Conservation (phyloP, 2,797 vertebrate genomes). For the Cossypha polioptera region DNA sequence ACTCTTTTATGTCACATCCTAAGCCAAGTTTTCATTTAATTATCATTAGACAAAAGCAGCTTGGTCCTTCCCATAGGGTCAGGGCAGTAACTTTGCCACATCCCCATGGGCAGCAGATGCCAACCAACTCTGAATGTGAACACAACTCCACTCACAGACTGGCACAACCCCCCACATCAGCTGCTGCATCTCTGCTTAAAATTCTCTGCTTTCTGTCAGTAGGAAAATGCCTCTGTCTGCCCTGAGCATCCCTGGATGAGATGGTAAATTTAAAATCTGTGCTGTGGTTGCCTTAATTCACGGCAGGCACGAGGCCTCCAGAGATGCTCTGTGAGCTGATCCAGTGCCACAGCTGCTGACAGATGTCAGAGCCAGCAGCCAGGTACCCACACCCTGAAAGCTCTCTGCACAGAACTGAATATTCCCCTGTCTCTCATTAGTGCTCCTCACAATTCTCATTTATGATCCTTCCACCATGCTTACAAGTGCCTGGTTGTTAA, state of each 20-base stretch:
- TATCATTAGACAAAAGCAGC: neutral
- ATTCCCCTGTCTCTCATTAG: neutral
- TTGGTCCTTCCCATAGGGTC: neutral
- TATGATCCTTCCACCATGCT: neutral
- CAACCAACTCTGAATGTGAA: fast-evolving
- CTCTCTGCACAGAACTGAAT: neutral
- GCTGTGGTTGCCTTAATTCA: neutral
- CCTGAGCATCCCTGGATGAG: neutral
- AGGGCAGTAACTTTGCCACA: neutral
- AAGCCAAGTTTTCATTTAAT: neutral
- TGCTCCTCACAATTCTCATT: neutral
- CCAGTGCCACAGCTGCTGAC: neutral
- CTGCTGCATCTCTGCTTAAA: neutral
- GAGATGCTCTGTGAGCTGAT: neutral
- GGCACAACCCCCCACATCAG: neutral
- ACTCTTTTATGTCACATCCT: neutral
- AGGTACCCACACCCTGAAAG: neutral
- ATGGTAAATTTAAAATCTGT: neutral
- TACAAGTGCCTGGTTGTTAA: conserved; percentile 1
- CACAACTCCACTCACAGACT: neutral
- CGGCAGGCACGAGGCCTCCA: neutral
- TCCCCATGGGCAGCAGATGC: neutral
- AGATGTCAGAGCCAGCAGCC: neutral
- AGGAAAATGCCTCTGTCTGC: neutral
- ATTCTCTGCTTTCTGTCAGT: fast-evolving